Evolutionary conservation across 2,797 vertebrate species (phyloP), one percentile per base, ranked within the genome.

Genomic region (Rhinoraja longicauda): DNA sequence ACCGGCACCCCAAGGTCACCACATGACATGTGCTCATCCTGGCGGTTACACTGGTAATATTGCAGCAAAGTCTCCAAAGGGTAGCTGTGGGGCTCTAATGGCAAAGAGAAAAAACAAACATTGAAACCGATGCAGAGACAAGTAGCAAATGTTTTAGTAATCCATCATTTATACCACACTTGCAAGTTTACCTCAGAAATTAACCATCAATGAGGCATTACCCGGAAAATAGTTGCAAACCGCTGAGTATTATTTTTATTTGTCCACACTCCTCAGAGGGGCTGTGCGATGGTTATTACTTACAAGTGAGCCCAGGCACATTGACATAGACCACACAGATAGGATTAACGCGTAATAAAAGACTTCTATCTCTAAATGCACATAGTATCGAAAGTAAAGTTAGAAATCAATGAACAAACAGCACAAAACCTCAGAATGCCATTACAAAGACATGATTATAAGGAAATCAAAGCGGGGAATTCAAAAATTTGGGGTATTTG

Each of bases 11-110:
- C 98, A 1, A 95, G 94, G 94, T 97, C 97, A 92, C 98, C 99
- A 0, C 97, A 97, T 0, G 98, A 99, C 78, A 96, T 94, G 93
- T 98, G 97, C 1, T 98, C 98, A 94, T 99, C 98, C 0, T 95
- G 95, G 36, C 77, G 95, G 93, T 93, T 93, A 94, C 99, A 99
- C 93, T 95, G 96, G 95, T 96, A 99, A 77, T 95, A 94, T 1
- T 95, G 95, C 91, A 99, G 94, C 93, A 99, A 95, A 12, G 97
- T 97, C 57, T 96, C 96, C 29, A 99, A 95, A 0, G 98, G 97
- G 79, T 97, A 96, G 1, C 93, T 94, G 64, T 95, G 93, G 91
- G 93, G 93, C 67, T 32, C 94, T 32, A 95, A 96, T 96, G 73
- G 77, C 93, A 0, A 93, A 93, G 81, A 95, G 45, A 94, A 93